Conservation (phyloP, 2,113 vertebrate genomes). For the Micronycteris hirsuta region DNA sequence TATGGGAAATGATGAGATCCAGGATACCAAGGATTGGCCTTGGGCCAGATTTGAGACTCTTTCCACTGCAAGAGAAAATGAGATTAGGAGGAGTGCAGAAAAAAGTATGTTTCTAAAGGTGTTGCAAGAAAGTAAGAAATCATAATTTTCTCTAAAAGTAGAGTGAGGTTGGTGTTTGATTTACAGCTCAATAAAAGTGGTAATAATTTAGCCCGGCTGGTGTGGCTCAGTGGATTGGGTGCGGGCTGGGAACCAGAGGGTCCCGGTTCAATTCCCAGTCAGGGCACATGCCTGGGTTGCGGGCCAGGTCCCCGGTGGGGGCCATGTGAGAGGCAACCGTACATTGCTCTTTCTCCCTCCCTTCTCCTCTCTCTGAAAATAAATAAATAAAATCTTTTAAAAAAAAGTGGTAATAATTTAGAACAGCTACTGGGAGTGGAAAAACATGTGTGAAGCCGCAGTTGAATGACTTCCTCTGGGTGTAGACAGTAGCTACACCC, state of each 20-base stretch:
- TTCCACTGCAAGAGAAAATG: not conserved
- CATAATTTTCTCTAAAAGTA: not conserved
- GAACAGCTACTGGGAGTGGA: not conserved
- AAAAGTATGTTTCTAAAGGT: not conserved
- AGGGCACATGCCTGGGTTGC: too few species aligned
- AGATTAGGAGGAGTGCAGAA: not conserved
- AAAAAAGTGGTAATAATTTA: not conserved
- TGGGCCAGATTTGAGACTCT: not conserved
- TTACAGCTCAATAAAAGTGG: not conserved
- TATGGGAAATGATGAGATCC: not conserved
- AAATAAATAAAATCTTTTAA: too few species aligned
- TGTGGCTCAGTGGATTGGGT: too few species aligned
- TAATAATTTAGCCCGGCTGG: conserved; percentile 19
- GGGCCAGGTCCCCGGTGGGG: too few species aligned
- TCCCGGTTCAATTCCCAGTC: too few species aligned
- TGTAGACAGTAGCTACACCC: not conserved
- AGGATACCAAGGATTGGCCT: not conserved
- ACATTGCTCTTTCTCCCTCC: too few species aligned
- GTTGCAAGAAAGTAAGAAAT: not conserved
- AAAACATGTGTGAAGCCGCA: not conserved
- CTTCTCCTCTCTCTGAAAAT: too few species aligned
- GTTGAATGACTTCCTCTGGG: not conserved
- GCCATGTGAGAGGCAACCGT: too few species aligned
- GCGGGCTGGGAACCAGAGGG: too few species aligned
- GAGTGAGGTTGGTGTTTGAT: not conserved